Percentiles rank a stretch among this genome's conserved stretches.
Conservation (phyloP, 2,888 invertebrate genomes). For the Chromoteleia sp. region DNA sequence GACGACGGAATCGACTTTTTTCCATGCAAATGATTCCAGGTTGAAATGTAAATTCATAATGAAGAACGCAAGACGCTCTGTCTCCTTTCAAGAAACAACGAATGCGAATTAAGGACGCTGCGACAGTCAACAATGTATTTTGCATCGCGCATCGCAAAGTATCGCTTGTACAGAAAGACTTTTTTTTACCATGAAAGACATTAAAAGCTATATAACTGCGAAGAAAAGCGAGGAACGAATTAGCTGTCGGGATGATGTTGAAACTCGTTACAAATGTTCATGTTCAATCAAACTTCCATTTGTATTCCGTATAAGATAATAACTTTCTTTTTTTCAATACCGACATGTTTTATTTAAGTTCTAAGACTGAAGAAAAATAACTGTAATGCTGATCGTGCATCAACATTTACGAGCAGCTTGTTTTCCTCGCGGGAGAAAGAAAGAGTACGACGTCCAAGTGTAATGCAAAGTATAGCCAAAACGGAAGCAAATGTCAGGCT, state of each 20-base stretch:
- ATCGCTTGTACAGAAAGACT: slow-evolving; percentile 58
- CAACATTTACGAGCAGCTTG: slow-evolving; percentile 17
- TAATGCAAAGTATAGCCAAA: slow-evolving; percentile 55
- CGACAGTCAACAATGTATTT: slow-evolving; percentile 62
- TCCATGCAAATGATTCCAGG: slow-evolving; percentile 53
- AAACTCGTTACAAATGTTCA: slow-evolving; percentile 50
- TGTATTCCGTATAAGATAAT: slow-evolving; percentile 28
- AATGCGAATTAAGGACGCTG: slow-evolving; percentile 67
- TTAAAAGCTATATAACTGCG: slow-evolving; percentile 32
- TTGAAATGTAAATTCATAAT: slow-evolving; percentile 63
- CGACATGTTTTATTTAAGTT: slow-evolving; percentile 29
- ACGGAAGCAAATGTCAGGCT: slow-evolving; percentile 27
- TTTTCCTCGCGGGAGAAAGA: slow-evolving; percentile 5
- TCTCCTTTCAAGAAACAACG: slow-evolving; percentile 69
- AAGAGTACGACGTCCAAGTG: slow-evolving; percentile 36
- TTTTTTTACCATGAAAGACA: slow-evolving; percentile 28
- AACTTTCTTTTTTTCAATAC: slow-evolving; percentile 16
- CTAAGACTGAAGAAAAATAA: not conserved
- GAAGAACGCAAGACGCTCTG: slow-evolving; percentile 57
- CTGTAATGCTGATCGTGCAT: not conserved
- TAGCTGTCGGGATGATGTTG: slow-evolving; percentile 43
- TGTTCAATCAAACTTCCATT: slow-evolving; percentile 55
- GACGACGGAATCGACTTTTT: slow-evolving; percentile 42
- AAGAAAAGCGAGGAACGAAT: slow-evolving; percentile 38
- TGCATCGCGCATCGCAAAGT: slow-evolving; percentile 49